These are phyloP conservation scores for Gymnopithys bicolor DNA, from an alignment of 2,797 vertebrate species.

Conservation along the genomic window DNA sequence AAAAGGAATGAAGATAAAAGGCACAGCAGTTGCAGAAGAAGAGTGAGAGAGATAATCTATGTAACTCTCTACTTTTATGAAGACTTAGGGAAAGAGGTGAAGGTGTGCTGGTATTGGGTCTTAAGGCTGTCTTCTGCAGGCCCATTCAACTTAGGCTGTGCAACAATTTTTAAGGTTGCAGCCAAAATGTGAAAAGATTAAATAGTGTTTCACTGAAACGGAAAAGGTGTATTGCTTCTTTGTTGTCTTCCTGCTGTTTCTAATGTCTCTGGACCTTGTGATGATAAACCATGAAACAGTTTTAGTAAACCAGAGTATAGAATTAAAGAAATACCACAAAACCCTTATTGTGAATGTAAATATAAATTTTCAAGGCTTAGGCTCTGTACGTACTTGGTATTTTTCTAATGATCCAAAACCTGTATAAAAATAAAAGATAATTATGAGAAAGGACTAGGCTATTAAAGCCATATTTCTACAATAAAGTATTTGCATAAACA, in stretches of 20 bases:
- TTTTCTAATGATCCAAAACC: background rate
- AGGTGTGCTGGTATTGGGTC: too few relatives aligned
- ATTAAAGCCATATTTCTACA: slow-evolving; percentile 56
- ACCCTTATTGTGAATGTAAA: background rate
- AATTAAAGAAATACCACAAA: background rate
- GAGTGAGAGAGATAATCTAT: too few relatives aligned
- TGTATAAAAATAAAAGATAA: background rate
- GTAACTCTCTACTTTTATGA: rapidly evolving
- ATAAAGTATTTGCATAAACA: slow-evolving; percentile 72
- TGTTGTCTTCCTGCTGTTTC: background rate
- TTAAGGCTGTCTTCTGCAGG: background rate
- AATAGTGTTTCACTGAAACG: background rate
- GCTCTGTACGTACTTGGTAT: background rate
- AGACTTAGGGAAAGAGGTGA: background rate
- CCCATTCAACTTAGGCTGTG: background rate
- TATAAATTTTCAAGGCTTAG: background rate
- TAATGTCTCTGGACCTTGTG: background rate
- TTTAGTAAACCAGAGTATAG: background rate
- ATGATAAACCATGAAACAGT: background rate
- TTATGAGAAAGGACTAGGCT: background rate
- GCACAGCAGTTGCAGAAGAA: background rate
- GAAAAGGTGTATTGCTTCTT: background rate
- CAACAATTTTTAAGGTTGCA: background rate
- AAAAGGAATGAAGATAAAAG: background rate
- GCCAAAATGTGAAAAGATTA: background rate